phyloP scores from a whole-genome alignment of 2,888 invertebrate species.

The Sclerodermus sp. region DNA sequence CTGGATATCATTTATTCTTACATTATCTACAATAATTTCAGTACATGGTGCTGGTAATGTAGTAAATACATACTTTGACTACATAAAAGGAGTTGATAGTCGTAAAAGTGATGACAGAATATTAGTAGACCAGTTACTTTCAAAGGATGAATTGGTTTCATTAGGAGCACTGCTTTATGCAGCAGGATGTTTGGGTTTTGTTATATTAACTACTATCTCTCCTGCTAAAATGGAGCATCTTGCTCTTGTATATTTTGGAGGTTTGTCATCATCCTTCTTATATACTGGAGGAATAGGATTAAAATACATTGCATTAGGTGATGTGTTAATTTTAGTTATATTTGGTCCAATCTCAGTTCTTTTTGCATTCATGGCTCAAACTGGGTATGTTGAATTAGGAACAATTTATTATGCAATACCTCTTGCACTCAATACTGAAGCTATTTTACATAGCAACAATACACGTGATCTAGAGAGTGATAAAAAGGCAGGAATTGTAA shows the following conservation, averaged over 20 bases:
- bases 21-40: conserved; percentile 82
- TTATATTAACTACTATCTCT: conserved; percentile 75
- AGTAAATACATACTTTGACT: conserved; percentile 96
- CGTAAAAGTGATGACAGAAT: conserved; percentile 92
- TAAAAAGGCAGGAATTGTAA: conserved; percentile 87
- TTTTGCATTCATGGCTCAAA: conserved; percentile 91
- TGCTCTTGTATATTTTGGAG: conserved; percentile 93
- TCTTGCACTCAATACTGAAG: conserved; percentile 90
- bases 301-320: conserved; percentile 93
- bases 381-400: conserved; percentile 86
- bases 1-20: conserved; percentile 76
- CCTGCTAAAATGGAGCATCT: conserved; percentile 94
- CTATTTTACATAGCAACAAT: conserved; percentile 93
- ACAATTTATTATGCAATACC: conserved; percentile 93
- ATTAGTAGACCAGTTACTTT: conserved; percentile 88
- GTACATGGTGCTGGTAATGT: conserved; percentile 97
- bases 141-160: conserved; percentile 80
- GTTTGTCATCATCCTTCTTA: conserved; percentile 91
- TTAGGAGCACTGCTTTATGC: conserved; percentile 87
- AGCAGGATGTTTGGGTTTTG: conserved; percentile 82
- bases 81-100: conserved; percentile 90
- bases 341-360: conserved; percentile 94
- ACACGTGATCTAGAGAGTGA: conserved; percentile 89
- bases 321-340: conserved; percentile 86
- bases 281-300: conserved; percentile 95